These are phyloP conservation scores for Pipa parva DNA, from an alignment of 2,113 vertebrate genomes.

Conservation along the genomic window DNA sequence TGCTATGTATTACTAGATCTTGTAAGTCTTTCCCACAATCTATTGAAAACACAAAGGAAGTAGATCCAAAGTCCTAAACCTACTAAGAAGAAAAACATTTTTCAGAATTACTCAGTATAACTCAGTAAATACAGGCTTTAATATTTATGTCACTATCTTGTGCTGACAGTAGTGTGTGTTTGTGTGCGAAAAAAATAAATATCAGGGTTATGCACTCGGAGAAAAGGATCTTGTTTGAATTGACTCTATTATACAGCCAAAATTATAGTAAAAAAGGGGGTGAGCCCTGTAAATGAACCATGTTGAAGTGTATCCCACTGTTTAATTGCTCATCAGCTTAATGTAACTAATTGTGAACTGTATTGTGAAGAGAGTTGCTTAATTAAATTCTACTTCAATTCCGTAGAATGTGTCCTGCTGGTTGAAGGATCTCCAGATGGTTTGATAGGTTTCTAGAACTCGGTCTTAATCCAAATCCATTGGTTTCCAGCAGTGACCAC, in stretches of 20 bases:
- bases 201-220: not conserved
- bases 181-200: slow-evolving; percentile 5
- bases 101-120: too few species aligned
- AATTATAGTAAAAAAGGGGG: not conserved
- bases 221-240: not conserved
- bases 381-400: slow-evolving; percentile 31
- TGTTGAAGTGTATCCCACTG: slow-evolving; percentile 24
- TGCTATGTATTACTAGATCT: too few species aligned
- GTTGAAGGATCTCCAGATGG: not conserved
- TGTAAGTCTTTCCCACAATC: too few species aligned
- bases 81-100: too few species aligned
- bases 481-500: not conserved
- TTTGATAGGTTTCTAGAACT: slow-evolving; percentile 14
- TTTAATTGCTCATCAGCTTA: slow-evolving; percentile 26
- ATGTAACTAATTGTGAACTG: slow-evolving; percentile 30
- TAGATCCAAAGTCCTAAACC: too few species aligned
- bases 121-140: too few species aligned
- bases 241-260: not conserved
- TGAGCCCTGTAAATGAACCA: not conserved
- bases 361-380: slow-evolving; percentile 22
- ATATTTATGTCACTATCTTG: too few species aligned
- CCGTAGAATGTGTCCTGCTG: slow-evolving; percentile 19
- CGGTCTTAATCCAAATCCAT: not conserved
- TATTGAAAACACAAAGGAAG: too few species aligned
- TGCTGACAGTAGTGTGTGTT: too few species aligned